These are phyloP conservation scores for Argya squamiceps DNA, from an alignment of 2,797 vertebrate species.

Conservation along the genomic window DNA sequence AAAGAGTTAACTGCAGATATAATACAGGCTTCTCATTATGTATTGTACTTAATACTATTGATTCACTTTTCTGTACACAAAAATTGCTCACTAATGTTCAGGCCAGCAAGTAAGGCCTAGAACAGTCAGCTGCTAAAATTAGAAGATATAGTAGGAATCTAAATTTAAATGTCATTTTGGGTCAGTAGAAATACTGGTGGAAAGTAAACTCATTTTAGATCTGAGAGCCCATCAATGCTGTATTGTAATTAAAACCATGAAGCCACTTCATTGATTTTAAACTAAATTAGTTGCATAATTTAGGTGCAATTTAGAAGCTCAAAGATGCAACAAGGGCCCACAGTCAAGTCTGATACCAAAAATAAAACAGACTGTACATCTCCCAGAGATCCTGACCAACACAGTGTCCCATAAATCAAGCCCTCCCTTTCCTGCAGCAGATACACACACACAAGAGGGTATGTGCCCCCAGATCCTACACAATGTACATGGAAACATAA, in stretches of 20 bases:
- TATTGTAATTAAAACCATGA: not conserved
- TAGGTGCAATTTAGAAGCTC: not conserved
- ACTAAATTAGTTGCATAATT: not conserved
- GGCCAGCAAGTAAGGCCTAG: not conserved
- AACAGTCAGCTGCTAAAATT: not conserved
- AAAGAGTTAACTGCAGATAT: not conserved
- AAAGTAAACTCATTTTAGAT: not conserved
- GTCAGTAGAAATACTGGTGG: not conserved
- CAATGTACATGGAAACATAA: rapidly evolving
- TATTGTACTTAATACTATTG: not conserved
- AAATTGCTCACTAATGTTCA: not conserved
- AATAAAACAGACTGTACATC: not conserved
- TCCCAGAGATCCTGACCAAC: not conserved
- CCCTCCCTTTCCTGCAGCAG: not conserved
- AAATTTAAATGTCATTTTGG: not conserved
- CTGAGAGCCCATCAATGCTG: not conserved
- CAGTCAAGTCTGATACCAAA: not conserved
- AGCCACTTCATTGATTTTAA: not conserved
- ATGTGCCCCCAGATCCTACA: not conserved
- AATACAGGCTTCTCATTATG: not conserved
- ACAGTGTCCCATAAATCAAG: not conserved
- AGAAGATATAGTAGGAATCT: not conserved
- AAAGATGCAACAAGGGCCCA: not conserved
- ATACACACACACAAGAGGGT: not conserved
- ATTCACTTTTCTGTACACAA: not conserved